phyloP scores from a whole-genome alignment of 92 coral and sea anemone genomes.

The Ricordea florida region DNA sequence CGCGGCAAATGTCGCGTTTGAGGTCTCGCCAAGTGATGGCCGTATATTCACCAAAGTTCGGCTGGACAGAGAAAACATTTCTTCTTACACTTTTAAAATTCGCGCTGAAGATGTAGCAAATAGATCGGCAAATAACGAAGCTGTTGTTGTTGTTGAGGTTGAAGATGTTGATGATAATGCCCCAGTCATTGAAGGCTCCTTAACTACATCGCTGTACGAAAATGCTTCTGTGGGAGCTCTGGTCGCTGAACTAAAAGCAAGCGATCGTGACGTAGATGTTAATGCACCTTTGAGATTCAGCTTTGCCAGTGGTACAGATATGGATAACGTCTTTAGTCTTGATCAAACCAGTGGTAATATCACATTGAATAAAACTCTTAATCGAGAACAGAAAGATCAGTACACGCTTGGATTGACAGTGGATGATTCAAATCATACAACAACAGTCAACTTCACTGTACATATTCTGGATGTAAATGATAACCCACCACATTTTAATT shows the following conservation, averaged over 20 bases:
- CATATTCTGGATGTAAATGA: slow-evolving; percentile 82
- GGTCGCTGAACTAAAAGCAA: slow-evolving; percentile 63
- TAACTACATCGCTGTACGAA: slow-evolving; percentile 71
- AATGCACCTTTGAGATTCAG: slow-evolving; percentile 59
- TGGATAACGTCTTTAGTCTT: slow-evolving; percentile 57
- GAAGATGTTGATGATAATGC: slow-evolving; percentile 85
- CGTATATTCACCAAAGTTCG: slow-evolving; percentile 64
- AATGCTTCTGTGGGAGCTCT: slow-evolving; percentile 60
- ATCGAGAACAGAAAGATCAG: slow-evolving; percentile 68
- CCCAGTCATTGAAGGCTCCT: slow-evolving; percentile 70
- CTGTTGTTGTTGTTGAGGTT: slow-evolving; percentile 67
- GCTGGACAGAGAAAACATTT: slow-evolving; percentile 79
- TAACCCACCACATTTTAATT: slow-evolving; percentile 76
- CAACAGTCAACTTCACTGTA: slow-evolving; percentile 56
- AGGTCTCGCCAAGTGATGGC: slow-evolving; percentile 65
- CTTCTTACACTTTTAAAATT: slow-evolving; percentile 64
- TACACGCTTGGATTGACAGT: slow-evolving; percentile 68
- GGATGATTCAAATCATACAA: slow-evolving; percentile 66
- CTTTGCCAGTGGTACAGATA: slow-evolving; percentile 54
- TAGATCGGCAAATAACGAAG: slow-evolving; percentile 68
- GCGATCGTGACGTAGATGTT: slow-evolving; percentile 63
- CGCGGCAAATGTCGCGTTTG: slow-evolving; percentile 55
- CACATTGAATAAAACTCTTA: slow-evolving; percentile 49
- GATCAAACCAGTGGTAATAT: slow-evolving; percentile 64
- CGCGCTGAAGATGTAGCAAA: slow-evolving; percentile 79